Evolutionary conservation across 1,140 invertebrate species (phyloP), one percentile per base, ranked within the genome.

Genomic region (Ostrea edulis): DNA sequence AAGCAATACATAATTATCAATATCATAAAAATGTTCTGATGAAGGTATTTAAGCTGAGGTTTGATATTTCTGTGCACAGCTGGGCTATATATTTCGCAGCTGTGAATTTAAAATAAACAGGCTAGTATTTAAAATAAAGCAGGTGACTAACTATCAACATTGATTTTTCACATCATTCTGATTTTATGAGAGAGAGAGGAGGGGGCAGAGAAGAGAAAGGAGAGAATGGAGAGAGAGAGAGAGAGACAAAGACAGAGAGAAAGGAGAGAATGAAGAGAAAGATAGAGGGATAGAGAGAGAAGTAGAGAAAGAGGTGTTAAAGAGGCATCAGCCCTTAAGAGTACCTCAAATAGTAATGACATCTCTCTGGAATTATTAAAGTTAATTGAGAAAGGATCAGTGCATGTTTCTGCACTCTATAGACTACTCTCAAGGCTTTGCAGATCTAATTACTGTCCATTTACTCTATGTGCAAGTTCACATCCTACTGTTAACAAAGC

Each of bases 361-460:
- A 77, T 77, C 25, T 29, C 58, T 14, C 4, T 20, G 58, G 58
- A 62, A 2, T 44, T 44, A 44, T 44, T 20, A 62, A 58, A 20
- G 55, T 11, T 58, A 58, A 58, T 25, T 25, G 65, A 71, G 0
- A 71, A 71, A 71, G 5, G 7, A 71, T 29, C 12, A 71, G 22
- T 12, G 22, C 22, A 29, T 62, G 65, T 71, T 71, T 22, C 65
- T 29, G 22, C 22, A 1, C 65, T 71, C 7, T 12, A 58, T 25
- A 22, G 8, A 11, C 22, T 25, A 71, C 65, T 29, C 7, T 71
- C 65, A 25, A 22, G n/a, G 22, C 20, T 29, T 71, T 71, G 65
- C 22, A 71, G 65, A 71, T 71, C 65, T 71, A 71, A 71, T 71
- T 71, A 71, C 22, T 22, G 11, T 12, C 65, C 65, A 71, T 71